phyloP scores from a whole-genome alignment of 2,888 invertebrate genomes.

The Smittia aterrima region DNA sequence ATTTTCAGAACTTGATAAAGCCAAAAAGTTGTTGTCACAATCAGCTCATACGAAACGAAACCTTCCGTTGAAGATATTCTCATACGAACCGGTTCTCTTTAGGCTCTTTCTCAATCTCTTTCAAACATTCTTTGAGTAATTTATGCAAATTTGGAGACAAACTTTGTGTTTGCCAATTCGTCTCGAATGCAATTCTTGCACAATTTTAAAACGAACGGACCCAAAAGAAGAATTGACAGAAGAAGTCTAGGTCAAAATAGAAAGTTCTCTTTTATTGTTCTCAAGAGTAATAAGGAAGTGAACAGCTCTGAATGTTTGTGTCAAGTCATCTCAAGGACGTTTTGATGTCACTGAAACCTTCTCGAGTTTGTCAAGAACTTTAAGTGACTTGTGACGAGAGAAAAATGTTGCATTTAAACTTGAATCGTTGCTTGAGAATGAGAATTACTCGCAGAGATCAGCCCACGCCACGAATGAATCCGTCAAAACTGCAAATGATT shows the following conservation, averaged over 20 bases:
- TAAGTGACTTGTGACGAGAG: too few species aligned
- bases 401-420: too few species aligned
- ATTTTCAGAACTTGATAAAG: too few species aligned
- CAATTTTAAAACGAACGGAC: not conserved
- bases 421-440: too few species aligned
- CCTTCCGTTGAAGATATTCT: too few species aligned
- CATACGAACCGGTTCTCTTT: conserved; percentile 16
- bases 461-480: not conserved
- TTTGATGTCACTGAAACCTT: not conserved
- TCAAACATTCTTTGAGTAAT: not conserved
- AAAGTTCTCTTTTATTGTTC: not conserved
- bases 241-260: conserved; percentile 8
- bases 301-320: not conserved
- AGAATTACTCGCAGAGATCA: not conserved
- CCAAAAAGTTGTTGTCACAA: too few species aligned
- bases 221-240: not conserved
- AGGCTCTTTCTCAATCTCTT: not conserved
- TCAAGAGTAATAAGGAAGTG: not conserved
- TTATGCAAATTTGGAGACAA: conserved; percentile 8
- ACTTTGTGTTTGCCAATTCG: not conserved
- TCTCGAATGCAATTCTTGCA: conserved; percentile 5
- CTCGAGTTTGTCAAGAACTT: not conserved
- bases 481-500: conserved; percentile 8
- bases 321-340: not conserved
- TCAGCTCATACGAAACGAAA: too few species aligned